Evolutionary conservation across 2,888 invertebrate genomes (phyloP).

Genomic region (Ophion ventricosus): DNA sequence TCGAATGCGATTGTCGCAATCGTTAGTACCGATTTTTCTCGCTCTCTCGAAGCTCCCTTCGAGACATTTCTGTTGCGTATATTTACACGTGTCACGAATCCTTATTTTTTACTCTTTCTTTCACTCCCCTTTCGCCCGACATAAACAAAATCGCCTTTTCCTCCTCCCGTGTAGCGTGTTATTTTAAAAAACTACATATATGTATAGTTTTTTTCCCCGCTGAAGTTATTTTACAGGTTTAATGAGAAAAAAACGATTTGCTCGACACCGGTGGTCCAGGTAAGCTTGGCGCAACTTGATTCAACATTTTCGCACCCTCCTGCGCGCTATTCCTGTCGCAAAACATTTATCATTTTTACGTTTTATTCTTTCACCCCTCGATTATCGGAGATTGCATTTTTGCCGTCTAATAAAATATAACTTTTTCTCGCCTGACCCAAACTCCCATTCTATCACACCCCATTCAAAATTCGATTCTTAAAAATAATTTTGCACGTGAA

Average conservation of each 20-base stretch:
- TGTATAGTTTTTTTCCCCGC: slow-evolving; percentile 44
- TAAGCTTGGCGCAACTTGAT: slow-evolving; percentile 45
- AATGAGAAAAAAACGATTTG: slow-evolving; percentile 67
- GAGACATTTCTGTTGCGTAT: slow-evolving; percentile 28
- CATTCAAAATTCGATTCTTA: slow-evolving; percentile 67
- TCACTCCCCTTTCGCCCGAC: background rate
- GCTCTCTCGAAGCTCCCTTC: slow-evolving; percentile 15
- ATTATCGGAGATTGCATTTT: slow-evolving; percentile 65
- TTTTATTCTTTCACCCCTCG: slow-evolving; percentile 10
- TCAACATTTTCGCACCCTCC: slow-evolving; percentile 68
- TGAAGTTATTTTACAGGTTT: slow-evolving; percentile 73
- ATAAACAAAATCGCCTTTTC: slow-evolving; percentile 46
- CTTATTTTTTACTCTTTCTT: slow-evolving; percentile 24
- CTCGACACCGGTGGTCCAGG: slow-evolving; percentile 51
- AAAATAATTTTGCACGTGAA: slow-evolving; percentile 74
- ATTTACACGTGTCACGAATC: slow-evolving; percentile 60
- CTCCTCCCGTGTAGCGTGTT: slow-evolving; percentile 16
- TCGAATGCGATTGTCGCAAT: slow-evolving; percentile 53
- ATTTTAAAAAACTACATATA: background rate
- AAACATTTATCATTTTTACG: slow-evolving; percentile 16
- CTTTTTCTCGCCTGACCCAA: slow-evolving; percentile 65
- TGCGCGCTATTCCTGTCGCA: slow-evolving; percentile 20
- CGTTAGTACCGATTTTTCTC: slow-evolving; percentile 47
- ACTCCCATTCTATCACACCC: slow-evolving; percentile 55
- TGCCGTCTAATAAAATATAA: slow-evolving; percentile 76